phyloP scores from a whole-genome alignment of 2,797 vertebrate species.

The Lutra lutra region DNA sequence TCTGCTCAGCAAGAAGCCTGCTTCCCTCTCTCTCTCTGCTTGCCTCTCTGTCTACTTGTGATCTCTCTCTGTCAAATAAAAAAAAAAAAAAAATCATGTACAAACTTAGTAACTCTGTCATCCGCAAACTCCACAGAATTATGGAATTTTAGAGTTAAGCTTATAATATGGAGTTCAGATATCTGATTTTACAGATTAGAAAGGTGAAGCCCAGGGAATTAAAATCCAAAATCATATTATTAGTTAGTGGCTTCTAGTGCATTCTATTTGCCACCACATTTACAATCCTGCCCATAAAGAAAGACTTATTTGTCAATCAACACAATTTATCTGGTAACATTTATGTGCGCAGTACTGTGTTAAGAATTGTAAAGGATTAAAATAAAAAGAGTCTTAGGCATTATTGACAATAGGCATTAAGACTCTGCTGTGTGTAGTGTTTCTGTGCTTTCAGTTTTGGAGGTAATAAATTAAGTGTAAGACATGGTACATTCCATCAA shows the following conservation, averaged over 20 bases:
- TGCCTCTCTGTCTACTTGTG: no score
- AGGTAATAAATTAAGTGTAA: background rate
- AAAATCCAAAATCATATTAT: background rate
- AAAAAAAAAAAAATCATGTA: no score
- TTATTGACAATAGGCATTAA: background rate
- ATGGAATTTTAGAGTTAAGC: conserved; percentile 33
- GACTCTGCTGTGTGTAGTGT: background rate
- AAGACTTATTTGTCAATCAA: background rate
- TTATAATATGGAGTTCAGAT: background rate
- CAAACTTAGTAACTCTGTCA: background rate
- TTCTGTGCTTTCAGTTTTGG: background rate
- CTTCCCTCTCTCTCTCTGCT: no score
- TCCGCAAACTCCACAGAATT: background rate
- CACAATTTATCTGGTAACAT: background rate
- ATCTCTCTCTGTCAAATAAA: no score
- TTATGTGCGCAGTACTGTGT: background rate
- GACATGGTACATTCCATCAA: background rate
- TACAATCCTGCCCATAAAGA: background rate
- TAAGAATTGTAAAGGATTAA: background rate
- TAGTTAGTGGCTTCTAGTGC: background rate
- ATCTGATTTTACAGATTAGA: background rate
- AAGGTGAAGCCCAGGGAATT: conserved; percentile 28
- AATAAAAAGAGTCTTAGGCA: background rate
- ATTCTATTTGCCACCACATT: background rate
- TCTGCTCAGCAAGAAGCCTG: no score